These are phyloP conservation scores for Anastrepha obliqua DNA, from an alignment of 1,140 invertebrate genomes.

Conservation along the genomic window DNA sequence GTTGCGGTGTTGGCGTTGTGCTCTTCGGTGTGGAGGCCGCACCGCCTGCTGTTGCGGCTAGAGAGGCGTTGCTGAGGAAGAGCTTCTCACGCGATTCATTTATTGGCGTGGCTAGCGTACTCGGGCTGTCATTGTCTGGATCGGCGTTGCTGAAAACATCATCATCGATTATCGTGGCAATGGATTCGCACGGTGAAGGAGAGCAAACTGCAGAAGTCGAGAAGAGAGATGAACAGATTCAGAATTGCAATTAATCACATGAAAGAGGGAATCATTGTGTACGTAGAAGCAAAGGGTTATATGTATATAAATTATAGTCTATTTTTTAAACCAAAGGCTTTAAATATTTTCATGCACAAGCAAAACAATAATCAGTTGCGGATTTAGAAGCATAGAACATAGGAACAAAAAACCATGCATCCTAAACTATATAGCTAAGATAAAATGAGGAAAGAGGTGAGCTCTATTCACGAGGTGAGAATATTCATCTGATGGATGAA, in stretches of 20 bases:
- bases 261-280: too few relatives aligned
- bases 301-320: too few relatives aligned
- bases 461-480: too few relatives aligned
- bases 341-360: too few relatives aligned
- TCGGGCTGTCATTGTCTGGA: constrained; percentile 61
- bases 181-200: constrained; percentile 84
- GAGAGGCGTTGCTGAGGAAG: constrained; percentile 58
- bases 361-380: too few relatives aligned
- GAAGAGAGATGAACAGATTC: constrained; percentile 17
- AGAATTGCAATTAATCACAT: too few relatives aligned
- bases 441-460: too few relatives aligned
- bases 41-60: constrained; percentile 34
- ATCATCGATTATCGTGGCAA: constrained; percentile 78
- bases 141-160: constrained; percentile 71
- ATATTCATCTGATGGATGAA: too few relatives aligned
- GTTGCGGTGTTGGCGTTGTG: constrained; percentile 61
- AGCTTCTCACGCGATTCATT: constrained; percentile 71
- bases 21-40: constrained; percentile 60
- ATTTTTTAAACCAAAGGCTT: too few relatives aligned
- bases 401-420: too few relatives aligned
- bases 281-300: not conserved
- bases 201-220: constrained; percentile 79
- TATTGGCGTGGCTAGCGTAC: constrained; percentile 67
- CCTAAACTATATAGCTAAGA: too few relatives aligned
- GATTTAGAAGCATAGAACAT: too few relatives aligned